These are phyloP conservation scores for Catotricha subobsoleta DNA, from an alignment of 2,888 invertebrate species.

Conservation along the genomic window DNA sequence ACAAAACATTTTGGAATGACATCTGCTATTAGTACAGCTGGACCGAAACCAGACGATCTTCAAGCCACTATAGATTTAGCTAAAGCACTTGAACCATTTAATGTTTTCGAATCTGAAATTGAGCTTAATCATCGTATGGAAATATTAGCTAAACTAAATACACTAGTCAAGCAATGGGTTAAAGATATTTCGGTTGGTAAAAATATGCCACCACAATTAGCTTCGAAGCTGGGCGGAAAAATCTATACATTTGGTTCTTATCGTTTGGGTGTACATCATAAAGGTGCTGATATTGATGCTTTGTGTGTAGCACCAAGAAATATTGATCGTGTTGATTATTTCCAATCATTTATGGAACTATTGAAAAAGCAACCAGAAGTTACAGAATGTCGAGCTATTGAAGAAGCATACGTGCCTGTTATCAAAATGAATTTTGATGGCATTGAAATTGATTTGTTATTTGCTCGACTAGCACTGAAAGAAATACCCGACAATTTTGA, in stretches of 20 bases:
- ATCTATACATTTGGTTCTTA: conserved; percentile 99
- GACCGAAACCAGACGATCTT: conserved; percentile 53
- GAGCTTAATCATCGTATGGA: conserved; percentile 83
- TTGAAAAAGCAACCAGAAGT: conserved; percentile 75
- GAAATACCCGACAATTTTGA: conserved; percentile 84
- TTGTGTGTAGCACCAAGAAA: conserved; percentile 94
- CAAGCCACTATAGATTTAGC: conserved; percentile 51
- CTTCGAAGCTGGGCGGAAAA: conserved; percentile 88
- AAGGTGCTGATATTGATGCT: conserved; percentile 98
- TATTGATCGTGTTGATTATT: conserved; percentile 86
- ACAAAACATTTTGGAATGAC: conserved; percentile 58
- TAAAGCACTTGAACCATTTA: conserved; percentile 59
- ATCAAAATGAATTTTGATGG: conserved; percentile 98
- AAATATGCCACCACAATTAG: conserved; percentile 82
- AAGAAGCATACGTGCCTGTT: conserved; percentile 97
- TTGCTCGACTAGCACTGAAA: conserved; percentile 86
- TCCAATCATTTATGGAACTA: conserved; percentile 82
- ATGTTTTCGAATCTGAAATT: conserved; percentile 77
- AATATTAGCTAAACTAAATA: conserved; percentile 67
- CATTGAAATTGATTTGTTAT: conserved; percentile 96
- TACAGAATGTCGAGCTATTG: conserved; percentile 71
- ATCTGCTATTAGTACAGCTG: conserved; percentile 79
- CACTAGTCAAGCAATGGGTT: conserved; percentile 88
- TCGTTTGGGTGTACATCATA: conserved; percentile 83
- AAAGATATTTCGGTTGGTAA: conserved; percentile 68